Percentiles rank a stretch among this genome's conserved stretches.
These are phyloP conservation scores for Microcebus tavaratra DNA, from an alignment of 2,113 vertebrate genomes.

Conservation along the genomic window DNA sequence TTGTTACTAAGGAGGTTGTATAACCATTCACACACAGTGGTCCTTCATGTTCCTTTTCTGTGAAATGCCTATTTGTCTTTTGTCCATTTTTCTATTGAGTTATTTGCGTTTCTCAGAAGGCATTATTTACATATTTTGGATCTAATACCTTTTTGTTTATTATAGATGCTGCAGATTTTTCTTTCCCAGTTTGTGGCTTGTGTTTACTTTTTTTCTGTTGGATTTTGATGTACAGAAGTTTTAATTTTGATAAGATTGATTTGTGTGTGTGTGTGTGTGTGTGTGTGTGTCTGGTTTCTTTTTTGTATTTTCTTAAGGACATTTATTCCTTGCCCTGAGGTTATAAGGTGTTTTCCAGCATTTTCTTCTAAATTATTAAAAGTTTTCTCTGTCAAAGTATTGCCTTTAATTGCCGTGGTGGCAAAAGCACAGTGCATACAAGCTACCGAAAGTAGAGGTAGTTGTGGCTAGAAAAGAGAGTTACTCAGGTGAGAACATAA, in stretches of 20 bases:
- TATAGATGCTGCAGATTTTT: not conserved
- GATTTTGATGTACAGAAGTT: slow-evolving; percentile 1
- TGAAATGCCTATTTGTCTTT: not conserved
- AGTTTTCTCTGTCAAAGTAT: not conserved
- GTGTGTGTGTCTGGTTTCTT: not conserved
- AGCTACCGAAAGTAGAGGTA: not conserved
- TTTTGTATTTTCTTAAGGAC: slow-evolving; percentile 1
- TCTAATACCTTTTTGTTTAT: not conserved
- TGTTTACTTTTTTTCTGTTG: not conserved
- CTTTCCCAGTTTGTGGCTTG: not conserved
- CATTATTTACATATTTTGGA: slow-evolving; percentile 33
- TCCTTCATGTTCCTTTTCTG: not conserved
- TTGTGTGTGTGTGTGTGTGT: not conserved
- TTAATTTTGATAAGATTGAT: not conserved
- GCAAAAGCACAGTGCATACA: not conserved
- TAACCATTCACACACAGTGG: not conserved
- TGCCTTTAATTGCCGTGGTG: not conserved
- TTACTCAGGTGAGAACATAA: not conserved
- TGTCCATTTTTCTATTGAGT: not conserved
- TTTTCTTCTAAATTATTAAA: slow-evolving; percentile 1
- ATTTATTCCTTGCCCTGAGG: not conserved
- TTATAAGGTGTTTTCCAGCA: not conserved
- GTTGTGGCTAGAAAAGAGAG: not conserved
- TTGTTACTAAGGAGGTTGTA: not conserved
- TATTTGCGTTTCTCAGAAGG: not conserved